Base-by-base conservation (phyloP, 2,888 invertebrate species). In the Gymnocheta viridis region DNA sequence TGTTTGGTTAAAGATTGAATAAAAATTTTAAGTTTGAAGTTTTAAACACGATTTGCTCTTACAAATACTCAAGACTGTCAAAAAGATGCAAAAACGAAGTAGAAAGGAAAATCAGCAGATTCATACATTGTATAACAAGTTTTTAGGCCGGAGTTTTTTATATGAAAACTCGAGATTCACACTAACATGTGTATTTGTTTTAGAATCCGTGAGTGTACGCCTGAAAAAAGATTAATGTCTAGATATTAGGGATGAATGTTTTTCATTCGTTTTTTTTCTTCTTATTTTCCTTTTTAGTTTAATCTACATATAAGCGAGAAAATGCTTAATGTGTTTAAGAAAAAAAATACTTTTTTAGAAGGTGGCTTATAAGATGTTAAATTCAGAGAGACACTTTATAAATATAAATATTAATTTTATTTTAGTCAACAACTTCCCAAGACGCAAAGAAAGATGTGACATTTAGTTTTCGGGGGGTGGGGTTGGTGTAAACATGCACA, bases 121-220 rank as follows among this genome's bases (percentile, higher is more conserved):
- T 35, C 24, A 62, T 54, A 60, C 62, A 69, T 62, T 81, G 74
- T 81, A 56, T 56, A 82, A 54, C 62, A 82, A 64, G 81, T 82
- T 80, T 17, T 27, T 4, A n/a, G n/a, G n/a, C n/a, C n/a, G n/a
- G n/a, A 10, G 17, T 41, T 47, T 67, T 35, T 10, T 1, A 9
- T 17, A 62, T 64, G n/a, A 38, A 49, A 22, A 24, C 32, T 76
- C 29, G 19, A 58, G 67, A 58, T 27, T n/a, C 10, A 47, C 7
- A 38, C 44, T 47, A 19, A 10, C 22, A n/a, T 49, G 41, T 54
- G 24, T 54, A 19, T 51, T 51, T 69, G 38, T 22, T 24, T 6
- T 32, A 14, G 19, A 10, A 32, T 51, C 49, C 9, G 1, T 35
- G 24, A 58, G 35, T 49, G 24, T 67, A 24, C 35, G 17, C 35